Evolutionary conservation across 2,888 invertebrate genomes (phyloP).

Genomic region (Didymodactylos carnosus): DNA sequence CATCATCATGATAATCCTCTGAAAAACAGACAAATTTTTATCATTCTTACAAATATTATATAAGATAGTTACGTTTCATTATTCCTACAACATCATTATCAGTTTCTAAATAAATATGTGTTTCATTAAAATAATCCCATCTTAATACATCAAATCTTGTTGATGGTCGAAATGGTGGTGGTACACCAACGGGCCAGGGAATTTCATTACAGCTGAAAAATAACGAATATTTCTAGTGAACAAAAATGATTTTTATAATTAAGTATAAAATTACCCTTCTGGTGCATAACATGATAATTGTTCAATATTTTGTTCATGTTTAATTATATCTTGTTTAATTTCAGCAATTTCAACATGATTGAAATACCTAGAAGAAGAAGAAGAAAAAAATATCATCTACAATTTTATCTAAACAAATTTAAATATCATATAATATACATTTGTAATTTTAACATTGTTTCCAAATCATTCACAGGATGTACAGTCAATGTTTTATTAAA

Average conservation of each 20-base stretch:
- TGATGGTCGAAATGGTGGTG: conserved; percentile 46
- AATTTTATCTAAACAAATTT: not conserved
- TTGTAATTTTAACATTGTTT: conserved; percentile 32
- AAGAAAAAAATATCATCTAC: no score
- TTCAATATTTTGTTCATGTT: conserved; percentile 36
- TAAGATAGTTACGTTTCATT: conserved; percentile 35
- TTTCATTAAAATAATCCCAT: conserved; percentile 66
- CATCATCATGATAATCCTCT: conserved; percentile 42
- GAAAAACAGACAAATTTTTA: conserved; percentile 2
- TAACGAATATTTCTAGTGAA: no score
- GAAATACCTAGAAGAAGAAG: conserved; percentile 5
- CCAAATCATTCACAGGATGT: conserved; percentile 31
- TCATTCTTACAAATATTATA: not conserved
- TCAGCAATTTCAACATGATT: conserved; percentile 29
- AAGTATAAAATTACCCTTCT: no score
- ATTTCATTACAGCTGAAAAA: conserved; percentile 24
- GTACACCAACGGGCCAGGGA: conserved; percentile 49
- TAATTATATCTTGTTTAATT: conserved; percentile 33
- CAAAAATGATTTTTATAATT: no score
- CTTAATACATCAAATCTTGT: conserved; percentile 61
- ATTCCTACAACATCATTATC: conserved; percentile 52
- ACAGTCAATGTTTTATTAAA: conserved; percentile 33
- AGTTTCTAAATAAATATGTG: conserved; percentile 59
- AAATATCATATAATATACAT: conserved; percentile 19
- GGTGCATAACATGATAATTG: conserved; percentile 36